Evolutionary conservation across 2,888 invertebrate genomes (phyloP), one percentile per base, ranked within the genome.

Genomic region (Oxyscelio sp.): DNA sequence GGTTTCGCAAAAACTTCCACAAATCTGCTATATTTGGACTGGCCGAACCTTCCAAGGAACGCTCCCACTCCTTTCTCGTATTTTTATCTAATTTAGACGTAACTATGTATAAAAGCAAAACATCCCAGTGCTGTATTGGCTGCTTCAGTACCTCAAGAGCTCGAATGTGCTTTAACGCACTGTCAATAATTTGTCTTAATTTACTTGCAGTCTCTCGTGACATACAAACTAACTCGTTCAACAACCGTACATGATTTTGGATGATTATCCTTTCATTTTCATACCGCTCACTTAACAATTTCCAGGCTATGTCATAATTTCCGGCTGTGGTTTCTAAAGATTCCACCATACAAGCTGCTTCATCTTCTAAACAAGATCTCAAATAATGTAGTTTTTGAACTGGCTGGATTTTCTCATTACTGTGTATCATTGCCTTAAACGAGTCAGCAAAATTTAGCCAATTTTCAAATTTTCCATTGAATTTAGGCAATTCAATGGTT

Each of bases 51-150:
- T 4, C 17, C 4, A 50, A 8, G 1, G 66, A 27, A 0, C 27
- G 15, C 31, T 66, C 66, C 66, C 50, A 66, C n/a, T 66, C 66
- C 4, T 13, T 4, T 27, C 66, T 22, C 34, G 34, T 34, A 8
- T 9, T 9, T 9, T 34, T 34, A 9, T 34, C 34, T 8, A 34
- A 9, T 34, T 34, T 34, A 6, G 9, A 8, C 9, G 34, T 8
- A 9, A 34, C 11, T 2, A 34, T 8, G 9, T 34, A 9, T 2
- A 34, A 8, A 2, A 34, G 11, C 9, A 34, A 9, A 9, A 11
- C 9, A 9, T 34, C 34, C 34, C 34, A 34, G 1, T 34, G 9
- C 2, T 34, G 9, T 1, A 9, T 34, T 9, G 34, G 34, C 1
- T 8, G 4, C 9, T 34, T 34, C 9, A 34, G 2, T 8, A 1